These are phyloP conservation scores for Mus musculus DNA, from an alignment of 2,113 vertebrate genomes.

Conservation along the genomic window GRCm39 chr13:32070001-32070500, in stretches of 20 bases:
- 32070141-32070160: constrained; percentile 65
- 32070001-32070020: background rate
- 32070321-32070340: no score
- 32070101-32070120: background rate
- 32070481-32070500: no score
- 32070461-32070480: no score
- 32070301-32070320: no score
- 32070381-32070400: no score
- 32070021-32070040: background rate
- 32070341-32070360: no score
- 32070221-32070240: background rate
- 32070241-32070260: background rate
- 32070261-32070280: no score
- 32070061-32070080: background rate
- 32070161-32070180: constrained; percentile 27
- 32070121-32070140: constrained; percentile 32
- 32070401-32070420: no score
- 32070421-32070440: no score
- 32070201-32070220: background rate
- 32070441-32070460: no score
- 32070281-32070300: background rate
- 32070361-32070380: no score
- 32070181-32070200: constrained; percentile 30
- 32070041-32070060: background rate
- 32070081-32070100: background rate